A percentile compares a stretch with the other conserved stretches of the same genome.
Conservation (phyloP, 2,888 invertebrate genomes). For the Drymonia ruficornis region DNA sequence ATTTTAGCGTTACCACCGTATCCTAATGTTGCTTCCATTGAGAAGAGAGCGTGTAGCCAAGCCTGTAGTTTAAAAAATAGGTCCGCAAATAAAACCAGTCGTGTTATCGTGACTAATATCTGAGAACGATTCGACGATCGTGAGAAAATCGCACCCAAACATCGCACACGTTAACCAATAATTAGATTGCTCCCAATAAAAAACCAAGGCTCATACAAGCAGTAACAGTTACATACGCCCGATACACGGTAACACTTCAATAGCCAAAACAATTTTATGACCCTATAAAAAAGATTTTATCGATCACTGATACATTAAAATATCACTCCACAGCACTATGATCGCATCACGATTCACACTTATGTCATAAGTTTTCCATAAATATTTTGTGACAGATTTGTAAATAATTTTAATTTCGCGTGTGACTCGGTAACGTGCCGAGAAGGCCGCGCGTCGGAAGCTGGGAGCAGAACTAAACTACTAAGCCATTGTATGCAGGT, state of each 20-base stretch:
- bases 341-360: slow-evolving; percentile 47
- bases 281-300: slow-evolving; percentile 19
- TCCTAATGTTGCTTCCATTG: too few relatives aligned
- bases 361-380: slow-evolving; percentile 31
- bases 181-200: slow-evolving; percentile 55
- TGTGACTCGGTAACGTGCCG: slow-evolving; percentile 51
- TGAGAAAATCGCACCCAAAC: slow-evolving; percentile 55
- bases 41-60: slow-evolving; percentile 20
- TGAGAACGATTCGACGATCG: slow-evolving; percentile 39
- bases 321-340: slow-evolving; percentile 28
- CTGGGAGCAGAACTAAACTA: slow-evolving; percentile 78
- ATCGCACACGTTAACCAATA: slow-evolving; percentile 43
- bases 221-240: slow-evolving; percentile 44
- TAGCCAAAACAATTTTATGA: slow-evolving; percentile 21
- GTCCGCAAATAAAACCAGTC: slow-evolving; percentile 38
- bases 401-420: slow-evolving; percentile 33
- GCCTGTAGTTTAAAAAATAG: slow-evolving; percentile 26
- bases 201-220: slow-evolving; percentile 49
- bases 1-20: too few relatives aligned
- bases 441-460: slow-evolving; percentile 76
- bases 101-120: slow-evolving; percentile 40
- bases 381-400: slow-evolving; percentile 31
- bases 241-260: slow-evolving; percentile 34
- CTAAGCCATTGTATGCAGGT: slow-evolving; percentile 84
- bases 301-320: slow-evolving; percentile 27